Evolutionary conservation across 2,113 vertebrate species (phyloP), one percentile per base, ranked within the genome.

Genomic region (Anhinga rufa): DNA sequence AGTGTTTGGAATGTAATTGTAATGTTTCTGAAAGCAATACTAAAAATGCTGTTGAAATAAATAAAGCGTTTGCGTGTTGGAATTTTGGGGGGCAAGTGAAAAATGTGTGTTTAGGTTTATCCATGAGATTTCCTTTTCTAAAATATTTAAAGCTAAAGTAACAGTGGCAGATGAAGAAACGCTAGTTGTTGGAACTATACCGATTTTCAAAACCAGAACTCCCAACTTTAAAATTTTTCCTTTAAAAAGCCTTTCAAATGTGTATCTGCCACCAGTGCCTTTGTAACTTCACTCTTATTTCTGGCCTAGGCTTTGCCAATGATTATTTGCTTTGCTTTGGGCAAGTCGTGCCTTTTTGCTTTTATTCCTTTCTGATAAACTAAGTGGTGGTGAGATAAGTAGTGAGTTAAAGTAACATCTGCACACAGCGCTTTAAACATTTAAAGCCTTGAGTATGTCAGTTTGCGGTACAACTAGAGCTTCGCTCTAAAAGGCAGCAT

Each of bases 201-300:
- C 1, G 1, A 25, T 57, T 62, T 69, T 22, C 38, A 42, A 28
- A 28, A 4, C 36, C 14, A 8, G 68, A 78, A 31, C 14, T 40
- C 36, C 74, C 52, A 31, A 26, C 13, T 29, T 13, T 2, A 12
- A 18, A 7, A 5, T 61, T 18, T n/a, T 51, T 17, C 21, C 11
- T 40, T 68, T 10, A 16, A 26, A 55, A 51, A 9, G 7, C 32
- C 21, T 57, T 31, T 46, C 25, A 40, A 14, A 49, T 1, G 9
- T 4, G 0, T 18, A 3, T 1, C 8, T 28, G 44, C n/a, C 46
- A 21, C 76, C 44, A 8, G 1, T 15, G 12, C 29, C 42, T 21
- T 19, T 14, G 5, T 29, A 19, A 20, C 19, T 3, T 18, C 16
- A 1, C 17, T 34, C 46, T 12, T 14, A 0, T 12, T 22, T 36